phyloP scores from a whole-genome alignment of 2,113 vertebrate species.

The Columba livia region DNA sequence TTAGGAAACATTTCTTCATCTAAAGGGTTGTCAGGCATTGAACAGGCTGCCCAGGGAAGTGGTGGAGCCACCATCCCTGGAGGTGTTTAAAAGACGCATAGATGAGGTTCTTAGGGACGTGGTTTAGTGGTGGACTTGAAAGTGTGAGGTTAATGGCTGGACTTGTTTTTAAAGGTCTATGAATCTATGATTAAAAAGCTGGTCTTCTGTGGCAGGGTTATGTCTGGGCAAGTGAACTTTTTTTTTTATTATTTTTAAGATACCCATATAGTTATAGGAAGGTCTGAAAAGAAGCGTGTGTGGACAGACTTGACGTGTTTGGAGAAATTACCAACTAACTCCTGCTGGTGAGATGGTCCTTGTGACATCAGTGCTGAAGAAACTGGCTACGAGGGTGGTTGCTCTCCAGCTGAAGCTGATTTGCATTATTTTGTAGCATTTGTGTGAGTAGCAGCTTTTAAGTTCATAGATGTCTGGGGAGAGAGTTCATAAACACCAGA shows the following conservation, averaged over 20 bases:
- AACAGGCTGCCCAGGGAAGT: too few species aligned
- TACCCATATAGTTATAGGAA: background rate
- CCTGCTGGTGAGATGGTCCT: background rate
- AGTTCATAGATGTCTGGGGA: background rate
- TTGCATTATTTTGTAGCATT: background rate
- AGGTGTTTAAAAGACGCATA: too few species aligned
- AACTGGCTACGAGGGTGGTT: background rate
- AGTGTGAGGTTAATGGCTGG: too few species aligned
- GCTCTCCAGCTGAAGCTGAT: background rate
- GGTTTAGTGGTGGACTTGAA: too few species aligned
- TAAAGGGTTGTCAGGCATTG: too few species aligned
- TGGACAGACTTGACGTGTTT: background rate
- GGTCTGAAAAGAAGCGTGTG: background rate
- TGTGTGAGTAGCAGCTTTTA: background rate
- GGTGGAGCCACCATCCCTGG: too few species aligned
- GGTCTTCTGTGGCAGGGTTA: background rate
- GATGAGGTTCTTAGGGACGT: too few species aligned
- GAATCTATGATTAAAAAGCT: background rate
- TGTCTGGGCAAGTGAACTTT: background rate
- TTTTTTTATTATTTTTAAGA: background rate
- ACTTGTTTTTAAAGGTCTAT: too few species aligned
- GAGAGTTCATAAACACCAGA: background rate
- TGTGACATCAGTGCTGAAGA: background rate
- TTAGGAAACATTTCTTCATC: too few species aligned
- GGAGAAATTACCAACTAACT: background rate